phyloP scores from a whole-genome alignment of 2,888 invertebrate genomes.

The Tiliacea citrago region DNA sequence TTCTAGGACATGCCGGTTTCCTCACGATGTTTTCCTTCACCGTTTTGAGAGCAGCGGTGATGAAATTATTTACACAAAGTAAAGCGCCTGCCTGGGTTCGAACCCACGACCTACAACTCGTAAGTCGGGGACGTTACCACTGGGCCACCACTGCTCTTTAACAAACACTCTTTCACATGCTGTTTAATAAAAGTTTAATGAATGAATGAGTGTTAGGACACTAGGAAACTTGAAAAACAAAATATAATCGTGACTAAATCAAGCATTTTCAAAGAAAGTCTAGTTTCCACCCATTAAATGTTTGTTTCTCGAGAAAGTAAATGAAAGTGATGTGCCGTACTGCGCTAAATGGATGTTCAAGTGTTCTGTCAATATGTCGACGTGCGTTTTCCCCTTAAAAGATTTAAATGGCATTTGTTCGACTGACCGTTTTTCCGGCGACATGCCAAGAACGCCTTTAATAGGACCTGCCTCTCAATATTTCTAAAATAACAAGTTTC shows the following conservation, averaged over 20 bases:
- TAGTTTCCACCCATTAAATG: conserved; percentile 1
- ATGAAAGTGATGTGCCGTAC: conserved; percentile 22
- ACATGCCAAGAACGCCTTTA: conserved; percentile 6
- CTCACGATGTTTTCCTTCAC: too few relatives aligned
- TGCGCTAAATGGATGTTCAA: conserved; percentile 16
- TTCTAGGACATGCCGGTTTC: too few relatives aligned
- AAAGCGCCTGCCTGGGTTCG: too few relatives aligned
- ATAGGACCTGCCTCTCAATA: background rate
- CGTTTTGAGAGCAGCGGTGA: too few relatives aligned
- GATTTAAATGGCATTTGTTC: conserved; percentile 10
- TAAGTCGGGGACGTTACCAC: too few relatives aligned
- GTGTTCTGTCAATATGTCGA: conserved; percentile 28
- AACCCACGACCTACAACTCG: too few relatives aligned
- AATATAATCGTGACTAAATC: background rate
- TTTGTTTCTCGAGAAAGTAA: conserved; percentile 41
- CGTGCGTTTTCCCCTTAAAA: conserved; percentile 6
- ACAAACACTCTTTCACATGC: too few relatives aligned
- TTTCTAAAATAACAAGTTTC: too few relatives aligned
- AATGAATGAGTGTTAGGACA: too few relatives aligned
- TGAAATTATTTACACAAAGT: too few relatives aligned
- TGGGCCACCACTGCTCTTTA: too few relatives aligned
- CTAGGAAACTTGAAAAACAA: background rate
- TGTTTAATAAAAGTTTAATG: background rate
- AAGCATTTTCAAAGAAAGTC: conserved; percentile 30
- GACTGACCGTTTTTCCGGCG: background rate